Evolutionary conservation across 2,113 vertebrate species (phyloP).

Genomic region (Ranitomeya variabilis): DNA sequence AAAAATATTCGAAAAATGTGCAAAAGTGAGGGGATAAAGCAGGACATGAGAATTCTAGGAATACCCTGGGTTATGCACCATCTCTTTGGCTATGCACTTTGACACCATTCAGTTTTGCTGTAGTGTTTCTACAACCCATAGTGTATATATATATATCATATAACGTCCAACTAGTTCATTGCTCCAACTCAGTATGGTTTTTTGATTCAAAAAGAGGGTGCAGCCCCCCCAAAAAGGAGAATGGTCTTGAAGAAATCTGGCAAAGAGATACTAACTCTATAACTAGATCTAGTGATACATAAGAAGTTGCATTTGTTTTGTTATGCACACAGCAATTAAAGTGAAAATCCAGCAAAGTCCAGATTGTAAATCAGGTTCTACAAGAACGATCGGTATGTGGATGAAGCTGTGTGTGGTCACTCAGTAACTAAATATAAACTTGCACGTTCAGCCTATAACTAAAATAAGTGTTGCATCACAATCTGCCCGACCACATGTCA

Average conservation of each 20-base stretch:
- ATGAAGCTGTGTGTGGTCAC: not conserved
- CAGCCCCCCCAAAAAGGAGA: too few relatives aligned
- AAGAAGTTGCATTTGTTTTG: not conserved
- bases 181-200: too few relatives aligned
- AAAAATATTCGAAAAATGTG: too few relatives aligned
- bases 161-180: too few relatives aligned
- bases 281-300: not conserved
- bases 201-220: too few relatives aligned
- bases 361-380: not conserved
- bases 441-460: slow-evolving; percentile 6
- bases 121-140: too few relatives aligned
- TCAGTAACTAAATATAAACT: slow-evolving; percentile 21
- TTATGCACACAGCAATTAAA: not conserved
- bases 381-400: not conserved
- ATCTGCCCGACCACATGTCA: not conserved
- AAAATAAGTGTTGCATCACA: slow-evolving; percentile 11
- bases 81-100: too few relatives aligned
- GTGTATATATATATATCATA: too few relatives aligned
- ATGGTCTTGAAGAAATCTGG: not conserved
- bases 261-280: not conserved
- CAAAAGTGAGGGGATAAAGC: too few relatives aligned
- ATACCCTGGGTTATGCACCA: too few relatives aligned
- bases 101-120: too few relatives aligned
- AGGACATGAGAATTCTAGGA: too few relatives aligned
- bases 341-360: not conserved